A percentile compares a stretch with the other conserved stretches of the same genome.
Evolutionary conservation across 2,888 invertebrate genomes (phyloP).

Genomic region (Anodontia alba): DNA sequence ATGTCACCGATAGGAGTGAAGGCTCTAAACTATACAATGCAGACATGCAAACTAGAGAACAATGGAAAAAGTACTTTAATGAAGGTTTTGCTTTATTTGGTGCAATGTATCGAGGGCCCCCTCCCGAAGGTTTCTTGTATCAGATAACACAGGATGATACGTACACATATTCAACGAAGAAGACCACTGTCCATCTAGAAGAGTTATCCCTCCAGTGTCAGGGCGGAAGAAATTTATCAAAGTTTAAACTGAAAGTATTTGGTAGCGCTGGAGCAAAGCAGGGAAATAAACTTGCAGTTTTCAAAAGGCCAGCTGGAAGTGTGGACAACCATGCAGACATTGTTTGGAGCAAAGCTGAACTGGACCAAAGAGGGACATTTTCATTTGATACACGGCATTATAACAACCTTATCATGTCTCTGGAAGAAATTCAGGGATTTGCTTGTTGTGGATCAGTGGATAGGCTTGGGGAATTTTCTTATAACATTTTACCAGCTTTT

Average conservation of each 20-base stretch:
- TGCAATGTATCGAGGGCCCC: conserved; percentile 85
- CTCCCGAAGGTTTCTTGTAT: conserved; percentile 83
- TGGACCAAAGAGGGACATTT: conserved; percentile 11
- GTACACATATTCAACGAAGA: conserved; percentile 69
- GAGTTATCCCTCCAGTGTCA: not conserved
- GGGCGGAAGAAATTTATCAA: conserved; percentile 4
- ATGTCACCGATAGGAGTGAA: conserved; percentile 84
- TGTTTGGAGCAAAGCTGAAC: conserved; percentile 6
- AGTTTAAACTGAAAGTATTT: conserved; percentile 59
- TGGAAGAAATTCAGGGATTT: conserved; percentile 4
- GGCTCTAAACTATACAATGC: conserved; percentile 84
- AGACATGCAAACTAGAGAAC: conserved; percentile 83
- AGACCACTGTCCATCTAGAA: conserved; percentile 44
- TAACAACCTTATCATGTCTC: conserved; percentile 21
- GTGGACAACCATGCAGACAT: not conserved
- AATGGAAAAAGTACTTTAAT: conserved; percentile 84
- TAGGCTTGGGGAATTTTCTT: conserved; percentile 25
- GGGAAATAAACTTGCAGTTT: not conserved
- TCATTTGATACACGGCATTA: conserved; percentile 20
- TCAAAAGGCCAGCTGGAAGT: not conserved
- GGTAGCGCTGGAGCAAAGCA: not conserved
- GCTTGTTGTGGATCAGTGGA: conserved; percentile 24
- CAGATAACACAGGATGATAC: conserved; percentile 77
- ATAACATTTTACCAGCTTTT: conserved; percentile 29
- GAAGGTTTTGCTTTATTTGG: conserved; percentile 84